phyloP scores from a whole-genome alignment of 2,888 invertebrate genomes.

The Pogonocherus hispidulus region DNA sequence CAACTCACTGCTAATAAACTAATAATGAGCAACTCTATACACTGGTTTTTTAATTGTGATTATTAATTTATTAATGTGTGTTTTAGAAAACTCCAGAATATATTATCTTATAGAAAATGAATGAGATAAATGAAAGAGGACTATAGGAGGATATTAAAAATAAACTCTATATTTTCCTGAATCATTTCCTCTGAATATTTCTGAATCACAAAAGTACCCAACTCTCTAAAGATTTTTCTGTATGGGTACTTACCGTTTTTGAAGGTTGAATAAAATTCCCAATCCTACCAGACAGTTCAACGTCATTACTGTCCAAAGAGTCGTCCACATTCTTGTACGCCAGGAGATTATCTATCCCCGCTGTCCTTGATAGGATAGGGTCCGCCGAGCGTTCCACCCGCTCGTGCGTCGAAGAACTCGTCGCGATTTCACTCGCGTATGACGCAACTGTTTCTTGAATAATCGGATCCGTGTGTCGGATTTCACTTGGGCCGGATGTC shows the following conservation, averaged over 20 bases:
- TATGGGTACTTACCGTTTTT: conserved; percentile 66
- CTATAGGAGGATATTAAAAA: too few species aligned
- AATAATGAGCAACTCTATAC: too few species aligned
- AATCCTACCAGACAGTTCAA: conserved; percentile 66
- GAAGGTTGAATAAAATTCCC: conserved; percentile 72
- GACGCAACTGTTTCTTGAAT: conserved; percentile 21
- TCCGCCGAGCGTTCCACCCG: conserved; percentile 56
- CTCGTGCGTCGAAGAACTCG: conserved; percentile 25
- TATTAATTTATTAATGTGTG: too few species aligned
- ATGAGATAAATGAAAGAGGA: too few species aligned
- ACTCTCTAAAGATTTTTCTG: too few species aligned
- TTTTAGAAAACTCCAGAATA: too few species aligned
- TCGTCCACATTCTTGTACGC: conserved; percentile 74
- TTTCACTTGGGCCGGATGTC: conserved; percentile 57
- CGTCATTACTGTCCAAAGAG: conserved; percentile 68
- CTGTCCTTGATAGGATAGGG: conserved; percentile 72
- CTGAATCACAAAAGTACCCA: too few species aligned
- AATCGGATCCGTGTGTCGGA: conserved; percentile 26
- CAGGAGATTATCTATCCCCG: conserved; percentile 69
- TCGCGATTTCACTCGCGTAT: conserved; percentile 13
- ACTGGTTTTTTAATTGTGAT: too few species aligned
- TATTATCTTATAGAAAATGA: too few species aligned
- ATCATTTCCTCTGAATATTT: too few species aligned
- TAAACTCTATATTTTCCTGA: too few species aligned
- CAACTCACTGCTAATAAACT: too few species aligned